Evolutionary conservation across 2,113 vertebrate genomes (phyloP).

Genomic region (Protobothrops flavoviridis): DNA sequence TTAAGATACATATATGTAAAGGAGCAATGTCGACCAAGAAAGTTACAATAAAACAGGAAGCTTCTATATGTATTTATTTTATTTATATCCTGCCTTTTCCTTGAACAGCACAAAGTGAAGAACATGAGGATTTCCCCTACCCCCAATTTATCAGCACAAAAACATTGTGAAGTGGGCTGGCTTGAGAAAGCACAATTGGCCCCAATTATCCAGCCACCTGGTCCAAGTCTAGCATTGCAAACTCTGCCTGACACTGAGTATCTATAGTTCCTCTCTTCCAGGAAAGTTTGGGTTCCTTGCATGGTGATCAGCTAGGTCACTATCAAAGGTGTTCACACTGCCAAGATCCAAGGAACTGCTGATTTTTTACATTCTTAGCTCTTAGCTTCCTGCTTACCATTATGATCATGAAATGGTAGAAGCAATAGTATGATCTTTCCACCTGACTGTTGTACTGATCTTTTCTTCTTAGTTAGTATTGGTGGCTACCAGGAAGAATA

Average conservation of each 20-base stretch:
- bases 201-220: background rate
- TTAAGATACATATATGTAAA: background rate
- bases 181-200: background rate
- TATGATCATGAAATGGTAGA: background rate
- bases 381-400: background rate
- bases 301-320: background rate
- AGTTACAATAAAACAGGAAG: background rate
- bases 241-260: background rate
- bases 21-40: background rate
- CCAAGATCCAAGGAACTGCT: background rate
- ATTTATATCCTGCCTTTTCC: background rate
- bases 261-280: background rate
- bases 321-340: background rate
- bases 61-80: background rate
- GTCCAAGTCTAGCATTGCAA: background rate
- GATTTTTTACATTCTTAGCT: background rate
- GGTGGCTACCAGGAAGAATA: background rate
- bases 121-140: background rate
- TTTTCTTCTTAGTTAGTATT: background rate
- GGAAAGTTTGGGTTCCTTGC: background rate
- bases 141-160: background rate
- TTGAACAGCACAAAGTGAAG: background rate
- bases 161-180: background rate
- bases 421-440: background rate
- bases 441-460: background rate